Evolutionary conservation across 2,797 vertebrate species (phyloP).

Genomic region (Microctenopoma stevenorrisi): DNA sequence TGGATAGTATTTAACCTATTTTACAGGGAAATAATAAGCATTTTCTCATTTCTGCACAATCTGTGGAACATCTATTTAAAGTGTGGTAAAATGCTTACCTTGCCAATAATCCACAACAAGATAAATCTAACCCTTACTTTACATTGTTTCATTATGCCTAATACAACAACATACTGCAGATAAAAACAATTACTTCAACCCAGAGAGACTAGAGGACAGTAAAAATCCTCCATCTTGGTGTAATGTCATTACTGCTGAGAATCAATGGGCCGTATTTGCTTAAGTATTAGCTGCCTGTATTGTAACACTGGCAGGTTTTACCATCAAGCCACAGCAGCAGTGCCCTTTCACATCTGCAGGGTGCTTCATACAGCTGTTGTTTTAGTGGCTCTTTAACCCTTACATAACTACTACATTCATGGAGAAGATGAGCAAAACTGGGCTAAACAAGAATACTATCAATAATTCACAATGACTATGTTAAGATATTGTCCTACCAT

Average conservation of each 20-base stretch:
- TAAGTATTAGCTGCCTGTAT: constrained; percentile 15
- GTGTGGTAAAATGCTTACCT: constrained; percentile 1
- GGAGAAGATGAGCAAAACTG: background rate
- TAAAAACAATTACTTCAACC: constrained; percentile 5
- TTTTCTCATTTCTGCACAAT: constrained; percentile 38
- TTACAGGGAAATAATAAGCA: constrained; percentile 9
- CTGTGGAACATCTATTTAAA: constrained; percentile 45
- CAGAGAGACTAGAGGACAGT: constrained; percentile 8
- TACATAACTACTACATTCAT: constrained; percentile 20
- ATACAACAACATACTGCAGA: background rate
- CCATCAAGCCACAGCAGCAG: constrained; percentile 51
- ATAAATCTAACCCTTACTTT: background rate
- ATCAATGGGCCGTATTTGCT: constrained; percentile 25
- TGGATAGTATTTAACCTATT: constrained; percentile 57
- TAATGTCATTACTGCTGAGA: constrained; percentile 41
- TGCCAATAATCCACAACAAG: too few species aligned
- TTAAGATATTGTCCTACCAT: constrained; percentile 85
- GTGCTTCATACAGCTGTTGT: constrained; percentile 40
- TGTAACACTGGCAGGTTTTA: constrained; percentile 15
- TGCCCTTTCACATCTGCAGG: constrained; percentile 52
- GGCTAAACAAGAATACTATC: constrained; percentile 7
- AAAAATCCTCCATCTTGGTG: constrained; percentile 42
- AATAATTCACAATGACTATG: constrained; percentile 7
- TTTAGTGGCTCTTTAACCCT: constrained; percentile 35
- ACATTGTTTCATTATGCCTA: background rate